Evolutionary conservation across 2,797 vertebrate species (phyloP), one percentile per base, ranked within the genome.

Genomic region (Malacoctenus gilli): DNA sequence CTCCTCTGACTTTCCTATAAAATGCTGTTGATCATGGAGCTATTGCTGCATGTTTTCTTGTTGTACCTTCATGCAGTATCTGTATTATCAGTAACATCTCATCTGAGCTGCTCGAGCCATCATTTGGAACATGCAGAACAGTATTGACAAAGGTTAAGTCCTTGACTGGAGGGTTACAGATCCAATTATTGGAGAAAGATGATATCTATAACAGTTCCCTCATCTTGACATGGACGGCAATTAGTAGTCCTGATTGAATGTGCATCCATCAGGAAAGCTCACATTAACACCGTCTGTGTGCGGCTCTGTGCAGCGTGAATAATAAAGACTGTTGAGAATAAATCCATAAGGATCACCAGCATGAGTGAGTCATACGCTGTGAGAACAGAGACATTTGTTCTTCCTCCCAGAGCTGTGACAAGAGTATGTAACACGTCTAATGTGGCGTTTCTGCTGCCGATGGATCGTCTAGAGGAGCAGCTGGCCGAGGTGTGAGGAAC

Each of bases 131-230:
- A 34, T 12, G 38, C 42, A 36, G 38, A 23, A 4, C 9, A 3
- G 8, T 28, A 71, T 21, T 44, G 47, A 75, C 37, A 65, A 40
- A 63, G 68, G 66, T 77, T 46, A 50, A 44, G 12, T 47, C 34
- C 9, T 43, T 11, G 10, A 23, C 46, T 48, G 16, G 14, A 56
- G 40, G 44, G 30, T 35, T 47, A 8, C 13, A 25, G 10, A 73
- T 67, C 37, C 36, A 49, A 62, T 55, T 61, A 50, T 41, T 57
- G 23, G 37, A 56, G 39, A 52, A 49, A 48, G 52, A 73, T 66
- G 14, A 68, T 46, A 68, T 67, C 58, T 58, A 3, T 55, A 36
- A 43, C 30, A 15, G 50, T 38, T 52, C 31, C 10, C 57, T 59
- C 18, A 8, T 43, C 46, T 34, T 55, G 44, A 39, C 58, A 42